These are phyloP conservation scores for Martes flavigula DNA, from an alignment of 2,797 vertebrate genomes.

Conservation along the genomic window DNA sequence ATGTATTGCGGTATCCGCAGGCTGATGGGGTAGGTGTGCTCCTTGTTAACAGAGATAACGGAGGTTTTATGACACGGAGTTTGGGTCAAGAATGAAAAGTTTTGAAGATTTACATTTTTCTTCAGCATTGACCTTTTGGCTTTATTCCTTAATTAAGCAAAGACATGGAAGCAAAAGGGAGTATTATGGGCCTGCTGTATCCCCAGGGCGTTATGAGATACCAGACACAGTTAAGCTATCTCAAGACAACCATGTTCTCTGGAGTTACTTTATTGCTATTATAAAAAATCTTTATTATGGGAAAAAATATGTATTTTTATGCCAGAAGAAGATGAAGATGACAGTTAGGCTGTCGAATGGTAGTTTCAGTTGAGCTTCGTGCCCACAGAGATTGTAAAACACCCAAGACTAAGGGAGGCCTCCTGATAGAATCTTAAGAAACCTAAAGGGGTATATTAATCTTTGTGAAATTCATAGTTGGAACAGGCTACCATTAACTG, in stretches of 20 bases:
- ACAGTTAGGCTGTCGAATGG: slow-evolving; percentile 86
- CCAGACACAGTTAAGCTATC: slow-evolving; percentile 88
- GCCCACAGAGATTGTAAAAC: slow-evolving; percentile 88
- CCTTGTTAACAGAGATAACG: slow-evolving; percentile 63
- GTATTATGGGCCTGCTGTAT: slow-evolving; percentile 84
- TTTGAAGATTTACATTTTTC: slow-evolving; percentile 86
- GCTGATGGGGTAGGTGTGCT: slow-evolving; percentile 44
- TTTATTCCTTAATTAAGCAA: slow-evolving; percentile 87
- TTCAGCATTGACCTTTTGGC: slow-evolving; percentile 87
- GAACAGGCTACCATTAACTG: slow-evolving; percentile 87
- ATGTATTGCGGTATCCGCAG: slow-evolving; percentile 58
- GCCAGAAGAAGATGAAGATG: slow-evolving; percentile 88
- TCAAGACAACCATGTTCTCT: slow-evolving; percentile 89
- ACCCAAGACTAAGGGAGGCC: slow-evolving; percentile 76
- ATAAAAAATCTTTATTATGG: slow-evolving; percentile 90
- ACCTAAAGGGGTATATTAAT: slow-evolving; percentile 88
- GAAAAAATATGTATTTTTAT: slow-evolving; percentile 90
- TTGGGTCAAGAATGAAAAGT: slow-evolving; percentile 86
- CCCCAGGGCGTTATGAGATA: slow-evolving; percentile 85
- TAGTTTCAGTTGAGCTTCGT: slow-evolving; percentile 85
- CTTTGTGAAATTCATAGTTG: slow-evolving; percentile 88
- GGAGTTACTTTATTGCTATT: slow-evolving; percentile 89
- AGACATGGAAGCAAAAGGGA: slow-evolving; percentile 84
- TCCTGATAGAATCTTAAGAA: slow-evolving; percentile 84
- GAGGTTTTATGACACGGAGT: slow-evolving; percentile 82